These are phyloP conservation scores for Folsomia manolachei DNA, from an alignment of 2,888 invertebrate species.

Conservation along the genomic window DNA sequence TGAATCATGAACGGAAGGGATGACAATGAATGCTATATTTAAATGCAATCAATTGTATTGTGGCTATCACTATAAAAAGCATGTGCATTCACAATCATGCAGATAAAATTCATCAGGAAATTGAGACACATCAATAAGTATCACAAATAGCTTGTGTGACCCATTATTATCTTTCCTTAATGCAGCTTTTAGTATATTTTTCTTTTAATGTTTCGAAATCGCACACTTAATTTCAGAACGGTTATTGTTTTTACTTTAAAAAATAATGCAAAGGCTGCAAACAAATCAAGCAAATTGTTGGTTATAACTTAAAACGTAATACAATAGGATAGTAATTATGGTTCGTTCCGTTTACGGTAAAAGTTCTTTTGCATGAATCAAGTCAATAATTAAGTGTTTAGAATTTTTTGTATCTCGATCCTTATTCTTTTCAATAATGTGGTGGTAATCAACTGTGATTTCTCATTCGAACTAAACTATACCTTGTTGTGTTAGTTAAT, in stretches of 20 bases:
- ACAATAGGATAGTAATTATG: background rate
- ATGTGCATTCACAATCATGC: background rate
- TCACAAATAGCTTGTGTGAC: no score
- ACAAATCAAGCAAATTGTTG: conserved; percentile 4
- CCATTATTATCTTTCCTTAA: no score
- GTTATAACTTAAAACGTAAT: background rate
- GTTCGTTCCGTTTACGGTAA: background rate
- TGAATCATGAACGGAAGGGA: no score
- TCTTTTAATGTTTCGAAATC: background rate
- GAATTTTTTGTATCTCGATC: conserved; percentile 17
- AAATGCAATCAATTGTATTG: conserved; percentile 9
- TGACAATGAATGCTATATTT: background rate
- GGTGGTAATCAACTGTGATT: conserved; percentile 23
- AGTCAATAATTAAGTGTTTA: conserved; percentile 11
- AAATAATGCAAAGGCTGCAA: background rate
- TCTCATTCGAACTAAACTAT: conserved; percentile 11
- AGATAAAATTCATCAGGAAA: background rate
- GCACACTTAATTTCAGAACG: no score
- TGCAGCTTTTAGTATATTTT: background rate
- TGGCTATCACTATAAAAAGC: conserved; percentile 2
- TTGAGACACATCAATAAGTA: background rate
- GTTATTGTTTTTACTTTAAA: background rate
- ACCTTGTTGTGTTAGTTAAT: background rate
- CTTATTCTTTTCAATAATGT: conserved; percentile 16
- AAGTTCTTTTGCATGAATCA: background rate